Evolutionary conservation across 2,888 invertebrate species (phyloP).

Genomic region (Andrena bucephala): DNA sequence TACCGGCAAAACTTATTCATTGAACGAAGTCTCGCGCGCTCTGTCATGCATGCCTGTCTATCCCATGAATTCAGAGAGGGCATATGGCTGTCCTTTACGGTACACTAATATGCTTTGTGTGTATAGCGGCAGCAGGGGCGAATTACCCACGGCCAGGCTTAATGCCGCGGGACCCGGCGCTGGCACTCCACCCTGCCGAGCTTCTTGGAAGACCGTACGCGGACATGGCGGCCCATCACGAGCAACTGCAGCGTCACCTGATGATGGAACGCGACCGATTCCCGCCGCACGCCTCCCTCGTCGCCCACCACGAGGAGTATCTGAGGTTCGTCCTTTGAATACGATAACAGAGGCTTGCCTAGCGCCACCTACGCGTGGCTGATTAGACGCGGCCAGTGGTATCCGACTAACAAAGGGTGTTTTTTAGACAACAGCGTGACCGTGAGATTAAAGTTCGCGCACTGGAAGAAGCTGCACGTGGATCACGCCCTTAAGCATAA

Average conservation of each 20-base stretch:
- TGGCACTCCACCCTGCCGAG: conserved; percentile 91
- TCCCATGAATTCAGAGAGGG: not conserved
- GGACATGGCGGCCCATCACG: conserved; percentile 92
- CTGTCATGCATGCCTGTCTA: conserved; percentile 51
- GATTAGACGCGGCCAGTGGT: conserved; percentile 29
- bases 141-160: conserved; percentile 88
- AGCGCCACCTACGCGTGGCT: conserved; percentile 14
- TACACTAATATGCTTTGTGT: conserved; percentile 44
- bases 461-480: conserved; percentile 94
- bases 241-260: conserved; percentile 94
- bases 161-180: conserved; percentile 87
- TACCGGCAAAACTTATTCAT: not conserved
- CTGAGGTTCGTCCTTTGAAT: conserved; percentile 86
- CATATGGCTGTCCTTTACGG: not conserved
- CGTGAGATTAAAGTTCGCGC: conserved; percentile 94
- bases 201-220: conserved; percentile 93
- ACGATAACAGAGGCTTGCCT: conserved; percentile 33
- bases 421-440: conserved; percentile 92
- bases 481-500: conserved; percentile 86
- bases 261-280: conserved; percentile 93
- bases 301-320: conserved; percentile 89
- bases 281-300: conserved; percentile 87
- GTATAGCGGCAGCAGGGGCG: conserved; percentile 85
- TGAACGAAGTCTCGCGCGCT: conserved; percentile 44
- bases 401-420: conserved; percentile 76